Conservation (phyloP, 2,797 vertebrate genomes). For the Petrocephalus schoutedeni region DNA sequence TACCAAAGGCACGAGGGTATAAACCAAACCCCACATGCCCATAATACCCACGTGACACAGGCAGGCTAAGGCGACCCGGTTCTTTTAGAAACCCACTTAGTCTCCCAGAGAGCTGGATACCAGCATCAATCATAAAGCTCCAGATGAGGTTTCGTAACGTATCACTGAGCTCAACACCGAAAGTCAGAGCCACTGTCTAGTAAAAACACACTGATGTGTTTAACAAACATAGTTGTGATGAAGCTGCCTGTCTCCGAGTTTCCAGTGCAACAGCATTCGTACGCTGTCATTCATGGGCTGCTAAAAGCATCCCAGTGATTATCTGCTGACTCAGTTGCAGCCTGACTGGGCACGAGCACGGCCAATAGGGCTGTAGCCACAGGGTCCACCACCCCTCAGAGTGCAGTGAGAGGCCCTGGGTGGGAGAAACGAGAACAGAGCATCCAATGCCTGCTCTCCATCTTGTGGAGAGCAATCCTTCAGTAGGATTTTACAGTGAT, state of each 20-base stretch:
- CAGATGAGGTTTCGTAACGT: not conserved
- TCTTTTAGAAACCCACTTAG: not conserved
- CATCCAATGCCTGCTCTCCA: not conserved
- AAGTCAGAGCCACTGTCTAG: not conserved
- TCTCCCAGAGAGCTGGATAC: not conserved
- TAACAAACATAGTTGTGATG: not conserved
- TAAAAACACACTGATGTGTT: not conserved
- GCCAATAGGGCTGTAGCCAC: not conserved
- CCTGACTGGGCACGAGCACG: not conserved
- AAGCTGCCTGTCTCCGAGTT: not conserved
- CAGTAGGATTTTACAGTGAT: not conserved
- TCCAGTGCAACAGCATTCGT: not conserved
- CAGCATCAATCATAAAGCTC: not conserved
- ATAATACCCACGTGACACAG: too few species aligned
- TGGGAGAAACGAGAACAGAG: not conserved
- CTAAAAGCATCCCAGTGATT: not conserved
- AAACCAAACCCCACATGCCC: too few species aligned
- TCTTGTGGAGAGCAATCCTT: not conserved
- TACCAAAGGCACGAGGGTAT: too few species aligned
- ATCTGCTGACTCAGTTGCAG: not conserved
- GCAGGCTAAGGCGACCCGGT: not conserved
- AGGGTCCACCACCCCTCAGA: not conserved
- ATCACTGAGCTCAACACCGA: not conserved
- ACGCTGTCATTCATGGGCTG: not conserved
- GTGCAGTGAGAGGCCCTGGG: not conserved